Percentiles rank a stretch among this genome's conserved stretches.
These are phyloP conservation scores for Hemibagrus guttatus DNA, from an alignment of 2,797 vertebrate species.

Conservation along the genomic window DNA sequence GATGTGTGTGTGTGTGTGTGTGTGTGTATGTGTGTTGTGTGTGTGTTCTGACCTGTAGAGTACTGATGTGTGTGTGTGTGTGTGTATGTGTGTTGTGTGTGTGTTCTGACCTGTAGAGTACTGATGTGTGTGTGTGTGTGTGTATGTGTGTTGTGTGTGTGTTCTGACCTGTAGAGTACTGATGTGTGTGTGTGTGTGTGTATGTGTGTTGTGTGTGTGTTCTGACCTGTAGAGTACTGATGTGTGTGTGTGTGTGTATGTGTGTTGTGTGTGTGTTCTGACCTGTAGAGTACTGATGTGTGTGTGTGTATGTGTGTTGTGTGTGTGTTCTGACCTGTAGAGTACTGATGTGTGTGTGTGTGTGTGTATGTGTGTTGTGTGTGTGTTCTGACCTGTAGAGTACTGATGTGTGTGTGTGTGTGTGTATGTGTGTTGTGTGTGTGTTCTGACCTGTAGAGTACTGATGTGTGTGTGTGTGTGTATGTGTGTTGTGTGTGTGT, in stretches of 20 bases:
- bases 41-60: too few relatives aligned
- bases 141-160: too few relatives aligned
- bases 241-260: not conserved
- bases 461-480: not conserved
- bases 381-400: conserved; percentile 10
- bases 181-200: not conserved
- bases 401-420: not conserved
- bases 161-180: too few relatives aligned
- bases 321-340: too few relatives aligned
- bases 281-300: not conserved
- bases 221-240: too few relatives aligned
- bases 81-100: not conserved
- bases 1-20: too few relatives aligned
- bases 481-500: too few relatives aligned
- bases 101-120: too few relatives aligned
- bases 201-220: not conserved
- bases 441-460: not conserved
- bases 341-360: not conserved
- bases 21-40: too few relatives aligned
- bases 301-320: not conserved
- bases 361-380: conserved; percentile 36
- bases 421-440: conserved; percentile 35
- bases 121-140: too few relatives aligned
- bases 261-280: conserved; percentile 1
- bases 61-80: conserved; percentile 14